Percentiles rank a stretch among this genome's conserved stretches.
These are phyloP conservation scores for Philaethria dido DNA, from an alignment of 2,888 invertebrate species.

Conservation along the genomic window DNA sequence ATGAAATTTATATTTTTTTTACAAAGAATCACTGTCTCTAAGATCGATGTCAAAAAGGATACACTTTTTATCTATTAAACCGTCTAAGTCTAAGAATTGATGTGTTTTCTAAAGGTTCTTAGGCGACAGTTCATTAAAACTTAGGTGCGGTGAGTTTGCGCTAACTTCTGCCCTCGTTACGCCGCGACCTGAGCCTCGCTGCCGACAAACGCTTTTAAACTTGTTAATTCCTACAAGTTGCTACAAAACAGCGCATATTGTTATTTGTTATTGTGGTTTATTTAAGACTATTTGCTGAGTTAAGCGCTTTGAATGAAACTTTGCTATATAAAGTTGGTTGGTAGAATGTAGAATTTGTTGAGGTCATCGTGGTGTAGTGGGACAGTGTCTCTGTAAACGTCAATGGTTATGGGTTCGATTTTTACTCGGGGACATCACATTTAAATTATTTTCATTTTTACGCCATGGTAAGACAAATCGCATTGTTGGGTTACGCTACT, in stretches of 20 bases:
- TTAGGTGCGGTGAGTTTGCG: slow-evolving; percentile 30
- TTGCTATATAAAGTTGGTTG: neutral
- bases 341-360: no score
- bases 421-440: no score
- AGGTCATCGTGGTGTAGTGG: no score
- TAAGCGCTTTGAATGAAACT: neutral
- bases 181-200: slow-evolving; percentile 7
- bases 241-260: neutral
- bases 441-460: no score
- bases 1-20: no score
- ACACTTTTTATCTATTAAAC: neutral
- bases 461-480: no score
- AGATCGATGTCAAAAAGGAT: neutral
- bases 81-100: slow-evolving; percentile 1
- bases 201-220: slow-evolving; percentile 25
- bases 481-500: no score
- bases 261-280: slow-evolving; percentile 15
- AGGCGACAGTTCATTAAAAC: slow-evolving; percentile 44
- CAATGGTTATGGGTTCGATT: neutral
- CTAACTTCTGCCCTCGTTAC: slow-evolving; percentile 20
- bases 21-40: neutral
- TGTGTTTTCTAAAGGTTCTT: slow-evolving; percentile 24
- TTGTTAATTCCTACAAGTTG: neutral
- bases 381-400: no score
- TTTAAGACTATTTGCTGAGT: slow-evolving; percentile 6